These are phyloP conservation scores for Oxytorus armatus DNA, from an alignment of 2,888 invertebrate genomes.

Conservation along the genomic window DNA sequence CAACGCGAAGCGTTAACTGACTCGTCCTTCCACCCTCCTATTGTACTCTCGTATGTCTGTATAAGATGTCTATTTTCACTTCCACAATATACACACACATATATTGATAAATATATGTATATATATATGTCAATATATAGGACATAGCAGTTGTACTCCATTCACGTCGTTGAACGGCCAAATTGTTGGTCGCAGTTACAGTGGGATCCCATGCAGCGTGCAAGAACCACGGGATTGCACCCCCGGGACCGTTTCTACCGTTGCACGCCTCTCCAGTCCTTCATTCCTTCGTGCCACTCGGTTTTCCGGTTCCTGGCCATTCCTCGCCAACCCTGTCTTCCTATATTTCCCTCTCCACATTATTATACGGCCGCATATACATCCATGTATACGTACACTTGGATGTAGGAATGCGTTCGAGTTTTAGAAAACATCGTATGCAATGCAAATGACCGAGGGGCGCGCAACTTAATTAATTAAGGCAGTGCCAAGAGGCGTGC, in stretches of 20 bases:
- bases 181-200: slow-evolving; percentile 69
- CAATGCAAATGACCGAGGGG: slow-evolving; percentile 76
- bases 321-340: slow-evolving; percentile 24
- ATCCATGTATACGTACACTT: slow-evolving; percentile 67
- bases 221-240: slow-evolving; percentile 75
- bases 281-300: slow-evolving; percentile 45
- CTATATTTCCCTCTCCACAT: slow-evolving; percentile 18
- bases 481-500: slow-evolving; percentile 54
- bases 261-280: slow-evolving; percentile 52
- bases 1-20: too few relatives aligned
- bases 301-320: slow-evolving; percentile 44
- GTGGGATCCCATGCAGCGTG: slow-evolving; percentile 51
- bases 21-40: too few relatives aligned
- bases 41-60: too few relatives aligned
- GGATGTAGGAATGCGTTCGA: slow-evolving; percentile 66
- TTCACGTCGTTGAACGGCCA: slow-evolving; percentile 58
- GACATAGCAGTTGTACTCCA: slow-evolving; percentile 24
- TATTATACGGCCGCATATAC: slow-evolving; percentile 35
- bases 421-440: slow-evolving; percentile 65
- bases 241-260: slow-evolving; percentile 75
- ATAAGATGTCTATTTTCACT: too few relatives aligned
- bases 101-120: not conserved
- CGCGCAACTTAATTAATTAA: slow-evolving; percentile 80
- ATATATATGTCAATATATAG: slow-evolving; percentile 9
- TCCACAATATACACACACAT: not conserved